phyloP scores from a whole-genome alignment of 2,888 invertebrate genomes.

The Scrobipalpa costella region DNA sequence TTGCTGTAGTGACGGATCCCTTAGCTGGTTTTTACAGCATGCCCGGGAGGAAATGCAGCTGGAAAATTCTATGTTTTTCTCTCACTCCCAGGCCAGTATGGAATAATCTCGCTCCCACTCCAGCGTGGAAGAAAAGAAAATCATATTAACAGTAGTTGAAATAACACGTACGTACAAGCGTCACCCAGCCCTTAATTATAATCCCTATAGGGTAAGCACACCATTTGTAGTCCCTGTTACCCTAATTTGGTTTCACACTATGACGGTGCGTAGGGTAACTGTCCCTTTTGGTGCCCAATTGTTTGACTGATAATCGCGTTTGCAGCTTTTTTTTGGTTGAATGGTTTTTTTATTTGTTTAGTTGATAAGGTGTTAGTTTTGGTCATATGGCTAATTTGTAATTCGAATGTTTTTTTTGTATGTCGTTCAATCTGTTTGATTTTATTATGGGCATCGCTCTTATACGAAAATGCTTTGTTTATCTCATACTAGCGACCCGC shows the following conservation, averaged over 20 bases:
- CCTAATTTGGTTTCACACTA: slow-evolving; percentile 29
- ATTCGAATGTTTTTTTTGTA: background rate
- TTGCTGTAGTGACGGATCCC: no score
- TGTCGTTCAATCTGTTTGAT: no score
- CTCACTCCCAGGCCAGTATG: no score
- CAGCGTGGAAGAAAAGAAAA: no score
- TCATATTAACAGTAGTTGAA: no score
- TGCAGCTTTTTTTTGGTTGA: slow-evolving; percentile 9
- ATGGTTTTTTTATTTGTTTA: slow-evolving; percentile 12
- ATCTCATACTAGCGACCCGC: no score
- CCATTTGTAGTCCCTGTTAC: slow-evolving; percentile 22
- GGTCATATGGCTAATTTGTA: slow-evolving; percentile 16
- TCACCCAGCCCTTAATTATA: background rate
- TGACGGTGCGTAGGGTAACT: background rate
- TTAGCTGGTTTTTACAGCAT: no score
- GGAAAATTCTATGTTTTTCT: no score
- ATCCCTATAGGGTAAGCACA: slow-evolving; percentile 19
- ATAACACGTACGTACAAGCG: background rate
- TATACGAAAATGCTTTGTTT: no score
- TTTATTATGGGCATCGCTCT: no score
- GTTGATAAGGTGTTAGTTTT: slow-evolving; percentile 19
- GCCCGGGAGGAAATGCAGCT: no score
- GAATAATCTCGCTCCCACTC: no score
- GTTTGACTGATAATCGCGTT: slow-evolving; percentile 19
- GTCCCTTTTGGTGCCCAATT: slow-evolving; percentile 7